Evolutionary conservation across 2,888 invertebrate species (phyloP).

Genomic region (Mimas tiliae): DNA sequence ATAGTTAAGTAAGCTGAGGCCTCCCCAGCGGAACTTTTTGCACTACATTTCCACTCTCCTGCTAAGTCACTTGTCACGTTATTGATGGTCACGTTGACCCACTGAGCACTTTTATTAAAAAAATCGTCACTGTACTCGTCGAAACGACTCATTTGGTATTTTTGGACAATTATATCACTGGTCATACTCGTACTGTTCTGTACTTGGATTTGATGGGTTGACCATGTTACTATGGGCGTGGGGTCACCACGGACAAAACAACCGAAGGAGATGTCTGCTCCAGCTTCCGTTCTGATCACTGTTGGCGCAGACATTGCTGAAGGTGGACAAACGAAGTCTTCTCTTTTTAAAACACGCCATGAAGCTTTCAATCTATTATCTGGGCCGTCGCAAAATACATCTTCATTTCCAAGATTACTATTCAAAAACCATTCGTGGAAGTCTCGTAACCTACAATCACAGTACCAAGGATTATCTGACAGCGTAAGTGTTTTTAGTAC

Average conservation of each 20-base stretch:
- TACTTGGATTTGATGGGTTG: conserved; percentile 86
- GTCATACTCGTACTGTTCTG: conserved; percentile 61
- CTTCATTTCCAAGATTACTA: conserved; percentile 90
- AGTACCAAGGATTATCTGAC: conserved; percentile 95
- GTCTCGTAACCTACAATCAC: conserved; percentile 93
- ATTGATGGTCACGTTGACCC: conserved; percentile 93
- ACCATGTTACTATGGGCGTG: conserved; percentile 91
- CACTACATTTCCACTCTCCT: conserved; percentile 93
- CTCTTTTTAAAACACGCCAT: conserved; percentile 90
- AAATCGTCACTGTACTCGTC: conserved; percentile 71
- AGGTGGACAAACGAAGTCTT: conserved; percentile 93
- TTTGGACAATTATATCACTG: conserved; percentile 66
- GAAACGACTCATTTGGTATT: conserved; percentile 59
- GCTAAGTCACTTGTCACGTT: conserved; percentile 93
- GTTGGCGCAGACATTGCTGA: conserved; percentile 85
- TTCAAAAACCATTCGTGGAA: conserved; percentile 93
- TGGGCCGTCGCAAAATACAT: conserved; percentile 90
- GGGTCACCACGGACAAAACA: conserved; percentile 93
- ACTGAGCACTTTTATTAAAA: conserved; percentile 83
- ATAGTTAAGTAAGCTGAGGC: conserved; percentile 86
- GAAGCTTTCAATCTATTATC: conserved; percentile 85
- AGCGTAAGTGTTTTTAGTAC: conserved; percentile 90
- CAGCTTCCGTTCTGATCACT: conserved; percentile 88
- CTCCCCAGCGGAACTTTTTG: conserved; percentile 87
- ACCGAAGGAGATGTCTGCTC: conserved; percentile 92